Evolutionary conservation across 2,797 vertebrate genomes (phyloP), one percentile per base, ranked within the genome.

Genomic region (Knipowitschia caucasica): DNA sequence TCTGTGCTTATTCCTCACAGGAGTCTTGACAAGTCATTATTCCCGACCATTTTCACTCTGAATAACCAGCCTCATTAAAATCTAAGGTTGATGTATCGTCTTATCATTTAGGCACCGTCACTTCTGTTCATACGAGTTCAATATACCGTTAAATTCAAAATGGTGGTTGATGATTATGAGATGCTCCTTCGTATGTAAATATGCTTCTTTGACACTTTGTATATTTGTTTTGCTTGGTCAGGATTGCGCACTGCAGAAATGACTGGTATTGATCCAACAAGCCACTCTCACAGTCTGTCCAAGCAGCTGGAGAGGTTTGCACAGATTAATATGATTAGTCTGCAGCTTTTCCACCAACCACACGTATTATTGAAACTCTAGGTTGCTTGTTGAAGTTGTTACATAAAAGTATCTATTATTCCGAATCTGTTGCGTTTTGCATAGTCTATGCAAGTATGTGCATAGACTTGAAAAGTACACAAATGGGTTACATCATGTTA

Each of bases 21-120:
- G 44, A 61, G 69, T 67, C 67, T 69, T 60, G 65, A 72, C 68
- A 81, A 66, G 64, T 78, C 75, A 84, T 84, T 83, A 81, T 75
- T 79, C 57, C 39, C 71, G 77, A 75, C 44, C 56, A 69, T 80
- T 71, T 64, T 77, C 64, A 50, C 63, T 55, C 60, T 52, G 52
- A 56, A 75, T 67, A 65, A 3, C 47, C 56, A 60, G 35, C 49
- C 26, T 71, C 47, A 1, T 75, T 71, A 65, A 27, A 47, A 68
- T 53, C 62, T 71, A 49, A 71, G 59, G n/a, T n/a, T n/a, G 64
- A 77, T 73, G 73, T 34, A 66, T 77, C 57, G 69, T 55, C 18
- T 49, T 43, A 58, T 70, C 59, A 53, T 46, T 56, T 51, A 31
- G 45, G 25, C 30, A 8, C 47, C 63, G 50, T 53, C 26, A 56